Conservation (phyloP, 2,797 vertebrate species). For the Neoniphon sammara region DNA sequence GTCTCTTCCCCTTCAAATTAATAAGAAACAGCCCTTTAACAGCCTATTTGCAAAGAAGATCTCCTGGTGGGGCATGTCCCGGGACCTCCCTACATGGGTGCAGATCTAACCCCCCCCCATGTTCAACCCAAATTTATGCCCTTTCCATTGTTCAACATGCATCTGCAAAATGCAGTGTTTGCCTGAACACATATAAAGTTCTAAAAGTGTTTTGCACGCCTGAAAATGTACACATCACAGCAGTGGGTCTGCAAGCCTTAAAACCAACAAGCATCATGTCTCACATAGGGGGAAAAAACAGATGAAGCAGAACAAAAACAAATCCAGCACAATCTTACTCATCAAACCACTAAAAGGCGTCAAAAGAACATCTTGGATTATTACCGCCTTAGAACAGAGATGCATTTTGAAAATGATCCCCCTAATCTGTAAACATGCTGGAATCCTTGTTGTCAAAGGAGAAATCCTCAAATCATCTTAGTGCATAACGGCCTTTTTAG, state of each 20-base stretch:
- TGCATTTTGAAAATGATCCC: conserved; percentile 77
- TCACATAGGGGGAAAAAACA: neutral
- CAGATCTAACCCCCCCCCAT: too few species aligned
- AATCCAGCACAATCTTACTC: conserved; percentile 75
- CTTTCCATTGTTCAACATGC: conserved; percentile 23
- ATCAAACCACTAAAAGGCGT: conserved; percentile 76
- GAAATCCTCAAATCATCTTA: conserved; percentile 82
- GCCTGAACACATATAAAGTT: conserved; percentile 44
- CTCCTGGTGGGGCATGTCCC: too few species aligned
- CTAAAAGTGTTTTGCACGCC: conserved; percentile 40
- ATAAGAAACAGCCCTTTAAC: too few species aligned
- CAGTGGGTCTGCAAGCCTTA: conserved; percentile 47
- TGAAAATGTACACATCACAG: conserved; percentile 43
- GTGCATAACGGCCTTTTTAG: conserved; percentile 74
- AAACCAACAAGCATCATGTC: conserved; percentile 59
- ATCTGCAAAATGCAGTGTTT: conserved; percentile 45
- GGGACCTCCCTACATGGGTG: too few species aligned
- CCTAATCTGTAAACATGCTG: conserved; percentile 82
- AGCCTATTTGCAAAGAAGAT: too few species aligned
- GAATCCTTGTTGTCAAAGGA: conserved; percentile 77
- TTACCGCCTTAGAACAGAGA: conserved; percentile 75
- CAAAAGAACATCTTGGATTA: conserved; percentile 84
- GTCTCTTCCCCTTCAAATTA: too few species aligned
- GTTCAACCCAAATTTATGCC: too few species aligned
- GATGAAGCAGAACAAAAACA: conserved; percentile 55